phyloP scores from a whole-genome alignment of 1,140 invertebrate species.

The Bombus waltoni region DNA sequence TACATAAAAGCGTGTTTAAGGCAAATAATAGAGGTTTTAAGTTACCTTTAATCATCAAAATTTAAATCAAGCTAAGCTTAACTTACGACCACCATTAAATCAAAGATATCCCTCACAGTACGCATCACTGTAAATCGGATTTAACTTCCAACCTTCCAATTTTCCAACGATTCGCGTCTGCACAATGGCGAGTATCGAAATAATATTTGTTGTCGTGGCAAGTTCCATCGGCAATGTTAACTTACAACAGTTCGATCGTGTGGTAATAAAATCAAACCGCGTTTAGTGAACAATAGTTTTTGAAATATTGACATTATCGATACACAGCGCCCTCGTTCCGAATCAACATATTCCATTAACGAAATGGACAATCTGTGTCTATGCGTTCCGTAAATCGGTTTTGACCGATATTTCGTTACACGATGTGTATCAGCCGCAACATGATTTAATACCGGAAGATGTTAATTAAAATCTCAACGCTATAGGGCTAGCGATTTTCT shows the following conservation, averaged over 20 bases:
- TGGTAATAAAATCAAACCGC: slow-evolving; percentile 12
- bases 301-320: not conserved
- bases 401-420: not conserved
- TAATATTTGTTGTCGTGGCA: not conserved
- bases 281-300: not conserved
- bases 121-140: not conserved
- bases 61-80: slow-evolving; percentile 18
- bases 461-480: slow-evolving; percentile 20
- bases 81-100: slow-evolving; percentile 11
- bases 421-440: not conserved
- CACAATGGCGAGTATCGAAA: not conserved
- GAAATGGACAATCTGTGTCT: not conserved
- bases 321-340: not conserved
- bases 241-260: not conserved
- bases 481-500: not conserved
- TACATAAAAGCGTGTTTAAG: not conserved
- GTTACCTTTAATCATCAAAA: not conserved
- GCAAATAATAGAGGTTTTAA: not conserved
- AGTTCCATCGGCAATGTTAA: slow-evolving; percentile 3
- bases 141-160: not conserved
- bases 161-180: not conserved
- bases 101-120: not conserved
- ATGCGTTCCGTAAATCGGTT: not conserved
- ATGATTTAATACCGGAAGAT: not conserved
- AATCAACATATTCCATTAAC: not conserved